Evolutionary conservation across 1,140 invertebrate genomes (phyloP).

Genomic region (Temnothorax longispinosus): DNA sequence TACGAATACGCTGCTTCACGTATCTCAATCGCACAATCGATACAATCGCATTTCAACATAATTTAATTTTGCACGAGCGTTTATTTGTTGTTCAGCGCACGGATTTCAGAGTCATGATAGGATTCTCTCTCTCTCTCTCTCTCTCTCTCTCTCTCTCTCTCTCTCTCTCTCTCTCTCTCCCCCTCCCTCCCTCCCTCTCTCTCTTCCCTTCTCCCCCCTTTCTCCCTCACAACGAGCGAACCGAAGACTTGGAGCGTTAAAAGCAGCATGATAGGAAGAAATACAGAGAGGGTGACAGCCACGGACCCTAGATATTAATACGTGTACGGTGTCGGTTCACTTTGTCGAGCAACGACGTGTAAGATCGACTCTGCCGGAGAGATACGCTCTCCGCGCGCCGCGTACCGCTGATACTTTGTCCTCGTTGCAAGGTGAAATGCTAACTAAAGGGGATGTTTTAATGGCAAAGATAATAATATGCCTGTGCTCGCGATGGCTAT

Average conservation of each 20-base stretch:
- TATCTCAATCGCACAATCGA: background rate
- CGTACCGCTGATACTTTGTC: conserved; percentile 78
- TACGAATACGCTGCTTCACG: background rate
- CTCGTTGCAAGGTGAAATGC: conserved; percentile 83
- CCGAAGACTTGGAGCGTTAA: conserved; percentile 71
- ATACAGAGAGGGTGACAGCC: conserved; percentile 74
- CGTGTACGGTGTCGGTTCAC: conserved; percentile 77
- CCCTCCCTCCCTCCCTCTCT: too few relatives aligned
- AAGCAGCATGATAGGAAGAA: conserved; percentile 67
- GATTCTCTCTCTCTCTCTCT: background rate
- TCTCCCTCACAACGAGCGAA: background rate
- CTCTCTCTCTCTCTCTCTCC: too few relatives aligned
- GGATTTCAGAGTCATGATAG: conserved; percentile 25
- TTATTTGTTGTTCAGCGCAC: conserved; percentile 6
- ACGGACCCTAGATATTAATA: conserved; percentile 82
- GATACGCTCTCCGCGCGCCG: conserved; percentile 72
- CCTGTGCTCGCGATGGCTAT: conserved; percentile 63
- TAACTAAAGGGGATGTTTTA: conserved; percentile 84
- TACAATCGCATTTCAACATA: conserved; percentile 9
- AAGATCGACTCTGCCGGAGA: conserved; percentile 76
- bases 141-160: too few relatives aligned
- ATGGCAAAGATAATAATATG: conserved; percentile 79
- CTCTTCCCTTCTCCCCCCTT: too few relatives aligned
- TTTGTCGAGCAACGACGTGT: conserved; percentile 84
- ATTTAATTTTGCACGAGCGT: conserved; percentile 29